Evolutionary conservation across 2,113 vertebrate species (phyloP).

Genomic region (Ophiodon elongatus): DNA sequence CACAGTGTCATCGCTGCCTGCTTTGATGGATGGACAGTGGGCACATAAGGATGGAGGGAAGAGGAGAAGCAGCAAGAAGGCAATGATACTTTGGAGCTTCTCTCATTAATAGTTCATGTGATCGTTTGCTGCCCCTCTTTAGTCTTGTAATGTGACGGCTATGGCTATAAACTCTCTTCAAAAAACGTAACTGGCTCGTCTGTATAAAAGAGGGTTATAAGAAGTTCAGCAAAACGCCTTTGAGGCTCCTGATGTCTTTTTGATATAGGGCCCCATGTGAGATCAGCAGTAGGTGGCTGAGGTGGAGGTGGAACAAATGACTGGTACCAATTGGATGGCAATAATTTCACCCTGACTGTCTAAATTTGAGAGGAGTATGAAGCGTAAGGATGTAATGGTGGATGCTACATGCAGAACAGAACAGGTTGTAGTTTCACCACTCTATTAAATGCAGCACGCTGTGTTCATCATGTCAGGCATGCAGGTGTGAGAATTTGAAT

Average conservation of each 20-base stretch:
- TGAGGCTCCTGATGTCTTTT: constrained; percentile 19
- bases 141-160: constrained; percentile 14
- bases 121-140: constrained; percentile 28
- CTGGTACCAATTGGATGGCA: constrained; percentile 26
- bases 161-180: constrained; percentile 30
- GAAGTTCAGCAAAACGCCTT: constrained; percentile 2
- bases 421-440: constrained; percentile 31
- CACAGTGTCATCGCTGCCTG: constrained; percentile 37
- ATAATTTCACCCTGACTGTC: constrained; percentile 40
- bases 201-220: constrained; percentile 28
- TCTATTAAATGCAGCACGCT: constrained; percentile 39
- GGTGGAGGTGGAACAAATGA: constrained; percentile 45
- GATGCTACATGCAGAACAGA: neutral
- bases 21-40: constrained; percentile 44
- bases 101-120: constrained; percentile 15
- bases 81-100: constrained; percentile 9
- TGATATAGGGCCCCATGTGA: constrained; percentile 37
- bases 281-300: constrained; percentile 40
- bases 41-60: neutral
- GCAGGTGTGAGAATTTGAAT: constrained; percentile 2
- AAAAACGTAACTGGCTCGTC: constrained; percentile 10
- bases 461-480: constrained; percentile 19
- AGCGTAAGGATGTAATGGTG: neutral
- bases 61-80: neutral
- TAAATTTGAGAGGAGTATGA: constrained; percentile 18